Evolutionary conservation across 2,888 invertebrate species (phyloP).

Genomic region (Carabus problematicus): DNA sequence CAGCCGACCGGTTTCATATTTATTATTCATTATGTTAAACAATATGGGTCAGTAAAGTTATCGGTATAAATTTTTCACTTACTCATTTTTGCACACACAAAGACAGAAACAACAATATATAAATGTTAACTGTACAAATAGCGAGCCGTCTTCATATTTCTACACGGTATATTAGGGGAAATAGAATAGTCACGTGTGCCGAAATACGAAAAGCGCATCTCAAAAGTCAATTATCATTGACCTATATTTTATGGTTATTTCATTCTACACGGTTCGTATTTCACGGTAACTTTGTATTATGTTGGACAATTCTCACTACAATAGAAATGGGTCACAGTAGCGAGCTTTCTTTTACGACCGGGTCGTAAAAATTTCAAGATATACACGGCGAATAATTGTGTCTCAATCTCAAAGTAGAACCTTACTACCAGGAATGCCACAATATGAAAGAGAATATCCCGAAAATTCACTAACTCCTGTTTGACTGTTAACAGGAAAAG

Average conservation of each 20-base stretch:
- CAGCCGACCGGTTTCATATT: neutral
- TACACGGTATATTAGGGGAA: neutral
- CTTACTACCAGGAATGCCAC: constrained; percentile 9
- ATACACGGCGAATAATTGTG: neutral
- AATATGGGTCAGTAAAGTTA: neutral
- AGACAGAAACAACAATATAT: too few species aligned
- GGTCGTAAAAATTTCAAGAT: neutral
- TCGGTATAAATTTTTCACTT: neutral
- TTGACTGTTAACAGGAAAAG: neutral
- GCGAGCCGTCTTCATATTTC: neutral
- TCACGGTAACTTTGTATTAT: neutral
- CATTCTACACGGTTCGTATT: constrained; percentile 12
- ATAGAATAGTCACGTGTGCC: neutral
- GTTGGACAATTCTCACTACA: neutral
- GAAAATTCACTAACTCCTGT: neutral
- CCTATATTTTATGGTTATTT: constrained; percentile 10
- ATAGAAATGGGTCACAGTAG: constrained; percentile 15
- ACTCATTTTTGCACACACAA: too few species aligned
- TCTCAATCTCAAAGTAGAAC: neutral
- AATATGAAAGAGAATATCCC: neutral
- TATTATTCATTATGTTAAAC: neutral
- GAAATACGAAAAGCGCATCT: neutral
- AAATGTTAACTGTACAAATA: neutral
- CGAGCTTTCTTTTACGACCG: constrained; percentile 7
- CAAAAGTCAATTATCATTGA: constrained; percentile 13